Evolutionary conservation across 2,888 invertebrate species (phyloP).

Genomic region (Agrochola lota): DNA sequence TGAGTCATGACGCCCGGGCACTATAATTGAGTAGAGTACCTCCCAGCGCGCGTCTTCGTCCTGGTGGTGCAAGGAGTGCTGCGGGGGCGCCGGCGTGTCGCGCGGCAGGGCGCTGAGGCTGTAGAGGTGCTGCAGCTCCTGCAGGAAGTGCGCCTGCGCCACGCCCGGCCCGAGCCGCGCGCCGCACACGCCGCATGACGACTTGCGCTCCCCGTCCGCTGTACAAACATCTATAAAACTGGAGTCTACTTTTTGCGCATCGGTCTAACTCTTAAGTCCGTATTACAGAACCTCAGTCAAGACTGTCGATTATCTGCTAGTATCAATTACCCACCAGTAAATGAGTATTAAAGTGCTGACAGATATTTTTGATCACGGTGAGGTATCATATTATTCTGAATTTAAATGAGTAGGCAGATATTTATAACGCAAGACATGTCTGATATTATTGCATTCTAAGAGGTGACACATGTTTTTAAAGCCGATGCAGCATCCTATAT

Average conservation of each 20-base stretch:
- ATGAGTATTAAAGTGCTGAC: neutral
- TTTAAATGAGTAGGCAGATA: no score
- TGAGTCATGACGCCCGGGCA: neutral
- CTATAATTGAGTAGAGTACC: constrained; percentile 69
- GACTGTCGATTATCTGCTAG: no score
- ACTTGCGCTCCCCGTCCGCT: constrained; percentile 89
- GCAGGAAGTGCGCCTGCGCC: constrained; percentile 88
- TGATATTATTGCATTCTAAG: neutral
- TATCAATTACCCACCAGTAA: no score
- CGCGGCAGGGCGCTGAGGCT: constrained; percentile 87
- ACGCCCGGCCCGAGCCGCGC: constrained; percentile 88
- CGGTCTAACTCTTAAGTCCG: neutral
- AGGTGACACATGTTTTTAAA: neutral
- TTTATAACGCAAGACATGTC: neutral
- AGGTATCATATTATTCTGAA: no score
- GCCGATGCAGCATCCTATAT: neutral
- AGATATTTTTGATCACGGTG: no score
- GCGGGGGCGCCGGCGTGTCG: constrained; percentile 79
- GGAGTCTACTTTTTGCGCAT: neutral
- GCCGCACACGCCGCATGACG: constrained; percentile 88
- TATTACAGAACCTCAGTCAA: neutral
- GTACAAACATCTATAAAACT: constrained; percentile 19
- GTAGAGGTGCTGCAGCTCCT: constrained; percentile 88
- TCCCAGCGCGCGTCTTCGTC: constrained; percentile 90
- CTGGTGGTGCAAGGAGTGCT: constrained; percentile 86